Conservation (phyloP, 1,140 invertebrate genomes). For the Philotrypesis tridentata region DNA sequence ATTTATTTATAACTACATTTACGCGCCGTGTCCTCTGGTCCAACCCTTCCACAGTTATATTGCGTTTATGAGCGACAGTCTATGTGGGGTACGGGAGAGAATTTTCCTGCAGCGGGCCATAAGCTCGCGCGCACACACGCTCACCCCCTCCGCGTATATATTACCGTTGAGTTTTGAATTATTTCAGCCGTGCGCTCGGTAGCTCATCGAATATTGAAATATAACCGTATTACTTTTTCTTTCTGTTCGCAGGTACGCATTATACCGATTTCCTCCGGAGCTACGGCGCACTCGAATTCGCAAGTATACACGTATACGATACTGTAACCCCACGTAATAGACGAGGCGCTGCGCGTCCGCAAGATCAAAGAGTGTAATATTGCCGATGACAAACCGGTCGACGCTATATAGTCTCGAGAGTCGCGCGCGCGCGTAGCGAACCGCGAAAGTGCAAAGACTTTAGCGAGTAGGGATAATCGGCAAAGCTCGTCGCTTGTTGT, state of each 20-base stretch:
- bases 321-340: too few relatives aligned
- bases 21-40: conserved; percentile 71
- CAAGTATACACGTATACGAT: too few relatives aligned
- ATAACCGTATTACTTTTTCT: background rate
- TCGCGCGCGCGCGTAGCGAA: background rate
- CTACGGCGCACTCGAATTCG: too few relatives aligned
- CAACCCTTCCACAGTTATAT: conserved; percentile 69
- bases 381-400: too few relatives aligned
- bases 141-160: too few relatives aligned
- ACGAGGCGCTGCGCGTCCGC: too few relatives aligned
- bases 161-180: conserved; percentile 51
- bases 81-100: background rate
- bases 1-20: conserved; percentile 76
- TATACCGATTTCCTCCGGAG: background rate
- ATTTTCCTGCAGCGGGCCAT: conserved; percentile 40
- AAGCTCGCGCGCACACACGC: conserved; percentile 30
- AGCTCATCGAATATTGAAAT: conserved; percentile 36
- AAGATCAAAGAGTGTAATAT: too few relatives aligned
- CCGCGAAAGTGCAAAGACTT: background rate
- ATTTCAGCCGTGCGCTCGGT: conserved; percentile 44
- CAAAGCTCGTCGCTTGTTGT: background rate
- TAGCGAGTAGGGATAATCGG: background rate
- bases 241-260: conserved; percentile 44
- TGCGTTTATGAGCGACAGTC: conserved; percentile 64
- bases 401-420: too few relatives aligned